Evolutionary conservation across 2,113 vertebrate genomes (phyloP).

Genomic region (Chionis minor): DNA sequence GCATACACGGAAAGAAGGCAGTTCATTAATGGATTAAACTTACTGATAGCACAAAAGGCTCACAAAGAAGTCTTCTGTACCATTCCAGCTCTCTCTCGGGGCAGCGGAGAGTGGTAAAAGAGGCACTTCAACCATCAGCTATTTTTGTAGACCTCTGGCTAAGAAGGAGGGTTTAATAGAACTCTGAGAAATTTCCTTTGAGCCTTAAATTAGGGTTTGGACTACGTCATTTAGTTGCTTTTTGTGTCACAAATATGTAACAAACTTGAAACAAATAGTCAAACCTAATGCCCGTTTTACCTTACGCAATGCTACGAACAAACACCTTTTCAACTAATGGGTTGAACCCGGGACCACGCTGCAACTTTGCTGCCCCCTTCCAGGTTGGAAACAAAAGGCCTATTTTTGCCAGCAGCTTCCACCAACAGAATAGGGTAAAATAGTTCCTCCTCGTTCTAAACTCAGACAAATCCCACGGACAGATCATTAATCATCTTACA

Average conservation of each 20-base stretch:
- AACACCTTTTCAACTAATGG: neutral
- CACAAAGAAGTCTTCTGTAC: neutral
- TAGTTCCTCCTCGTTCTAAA: neutral
- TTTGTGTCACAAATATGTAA: neutral
- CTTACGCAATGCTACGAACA: neutral
- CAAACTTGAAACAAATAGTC: neutral
- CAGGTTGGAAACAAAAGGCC: neutral
- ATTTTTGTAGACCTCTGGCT: neutral
- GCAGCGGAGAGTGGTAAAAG: neutral
- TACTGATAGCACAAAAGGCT: neutral
- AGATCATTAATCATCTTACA: neutral
- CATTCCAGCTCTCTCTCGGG: neutral
- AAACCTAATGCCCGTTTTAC: neutral
- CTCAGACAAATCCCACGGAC: neutral
- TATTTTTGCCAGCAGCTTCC: neutral
- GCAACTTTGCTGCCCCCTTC: neutral
- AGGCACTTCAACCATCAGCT: neutral
- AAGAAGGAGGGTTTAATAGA: neutral
- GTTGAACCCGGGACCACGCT: neutral
- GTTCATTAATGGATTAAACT: neutral
- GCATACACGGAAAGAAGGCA: neutral
- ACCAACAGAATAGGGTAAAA: neutral
- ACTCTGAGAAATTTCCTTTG: neutral
- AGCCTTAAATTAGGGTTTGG: neutral
- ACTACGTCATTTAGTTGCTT: neutral